Evolutionary conservation across 2,797 vertebrate genomes (phyloP), one percentile per base, ranked within the genome.

Genomic region (Dromococcyx pavoninus): DNA sequence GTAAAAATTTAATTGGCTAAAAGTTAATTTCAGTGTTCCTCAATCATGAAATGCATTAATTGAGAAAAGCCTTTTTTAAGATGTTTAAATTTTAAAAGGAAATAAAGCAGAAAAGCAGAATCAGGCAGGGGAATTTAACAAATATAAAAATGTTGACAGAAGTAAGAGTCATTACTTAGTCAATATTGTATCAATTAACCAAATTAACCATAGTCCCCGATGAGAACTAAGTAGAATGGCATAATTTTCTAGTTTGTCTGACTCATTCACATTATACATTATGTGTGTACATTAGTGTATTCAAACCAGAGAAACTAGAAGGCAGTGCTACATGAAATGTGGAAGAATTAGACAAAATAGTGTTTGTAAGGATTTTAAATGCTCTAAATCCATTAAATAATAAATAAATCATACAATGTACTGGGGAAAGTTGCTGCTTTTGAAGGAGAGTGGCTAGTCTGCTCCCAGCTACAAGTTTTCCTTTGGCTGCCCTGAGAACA

Each of bases 1-100:
- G 91, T 97, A 95, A 97, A 97, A 97, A 96, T 95, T 97, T 96
- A 97, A 97, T 93, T 85, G 93, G 90, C 60, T 83, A 88, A 95
- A 97, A 97, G 96, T 96, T 96, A 94, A 90, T 97, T 94, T 91
- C 90, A 51, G 93, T 95, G 95, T 95, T 94, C 88, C 86, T 93
- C 83, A 56, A 84, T 82, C 74, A 91, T 39, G 75, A 88, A 94
- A 88, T 86, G 82, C 94, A 85, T 89, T 95, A 96, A 95, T 93
- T 95, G 83, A 71, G 85, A 88, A 73, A 24, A 61, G 46, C 88
- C 48, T 95, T 95, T 96, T 94, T 81, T 72, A 64, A 86, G 71
- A 54, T 81, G 58, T 95, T 95, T 93, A 94, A 77, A 81, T 89
- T 90, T 95, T 93, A 94, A 95, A 96, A 85, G 28, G 81, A 92